phyloP scores from a whole-genome alignment of 1,140 invertebrate species.

The Hylyphantes graminicola region DNA sequence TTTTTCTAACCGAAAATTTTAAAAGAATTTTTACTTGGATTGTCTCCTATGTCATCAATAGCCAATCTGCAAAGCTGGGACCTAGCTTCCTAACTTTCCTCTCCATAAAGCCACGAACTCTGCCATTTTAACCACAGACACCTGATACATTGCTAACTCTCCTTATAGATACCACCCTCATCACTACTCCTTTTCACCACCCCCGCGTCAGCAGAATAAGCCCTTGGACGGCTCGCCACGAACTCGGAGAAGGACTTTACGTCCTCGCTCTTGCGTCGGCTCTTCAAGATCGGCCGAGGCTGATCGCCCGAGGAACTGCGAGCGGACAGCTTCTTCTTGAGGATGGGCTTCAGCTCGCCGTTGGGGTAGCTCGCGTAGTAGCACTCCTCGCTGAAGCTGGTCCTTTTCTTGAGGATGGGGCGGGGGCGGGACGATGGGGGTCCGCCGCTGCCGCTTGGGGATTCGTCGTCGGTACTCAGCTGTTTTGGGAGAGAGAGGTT shows the following conservation, averaged over 20 bases:
- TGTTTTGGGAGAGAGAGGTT: too few species aligned
- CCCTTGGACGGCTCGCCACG: conserved; percentile 50
- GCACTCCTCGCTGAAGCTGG: conserved; percentile 57
- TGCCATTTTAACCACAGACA: too few species aligned
- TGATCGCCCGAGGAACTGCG: conserved; percentile 26
- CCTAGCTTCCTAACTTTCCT: too few species aligned
- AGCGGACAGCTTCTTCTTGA: conserved; percentile 46
- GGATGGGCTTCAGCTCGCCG: conserved; percentile 43
- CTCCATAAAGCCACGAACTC: too few species aligned
- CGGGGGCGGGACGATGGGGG: conserved; percentile 9
- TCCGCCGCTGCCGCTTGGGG: neutral
- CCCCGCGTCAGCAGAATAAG: conserved; percentile 55
- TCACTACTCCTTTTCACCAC: conserved; percentile 1
- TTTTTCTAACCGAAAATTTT: too few species aligned
- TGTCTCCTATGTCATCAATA: too few species aligned
- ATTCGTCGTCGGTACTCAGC: conserved; percentile 56
- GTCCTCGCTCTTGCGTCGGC: conserved; percentile 50
- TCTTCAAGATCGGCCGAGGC: conserved; percentile 46
- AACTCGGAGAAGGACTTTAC: conserved; percentile 29
- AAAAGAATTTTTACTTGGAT: too few species aligned
- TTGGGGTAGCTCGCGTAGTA: conserved; percentile 44
- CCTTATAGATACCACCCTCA: neutral
- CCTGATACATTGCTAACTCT: too few species aligned
- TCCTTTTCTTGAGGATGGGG: conserved; percentile 52
- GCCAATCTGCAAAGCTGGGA: too few species aligned